Percentiles rank a stretch among this genome's conserved stretches.
Conservation (phyloP, 2,113 vertebrate species). For the Vombatus ursinus region DNA sequence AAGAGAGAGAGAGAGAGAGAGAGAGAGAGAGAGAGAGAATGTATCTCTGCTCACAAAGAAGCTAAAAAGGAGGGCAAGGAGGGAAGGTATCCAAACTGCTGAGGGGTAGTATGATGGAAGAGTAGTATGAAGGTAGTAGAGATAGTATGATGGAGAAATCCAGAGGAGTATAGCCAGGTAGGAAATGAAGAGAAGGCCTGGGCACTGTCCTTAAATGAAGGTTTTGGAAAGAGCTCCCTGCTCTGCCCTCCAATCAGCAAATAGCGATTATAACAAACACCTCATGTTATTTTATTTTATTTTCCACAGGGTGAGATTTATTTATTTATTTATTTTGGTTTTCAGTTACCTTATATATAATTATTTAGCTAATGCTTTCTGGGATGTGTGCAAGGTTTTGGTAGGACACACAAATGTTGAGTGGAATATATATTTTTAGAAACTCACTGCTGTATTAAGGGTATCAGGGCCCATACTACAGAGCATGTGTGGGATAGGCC, state of each 20-base stretch:
- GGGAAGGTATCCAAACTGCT: neutral
- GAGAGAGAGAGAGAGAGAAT: no score
- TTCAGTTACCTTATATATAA: neutral
- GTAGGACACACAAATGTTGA: neutral
- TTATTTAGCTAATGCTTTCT: neutral
- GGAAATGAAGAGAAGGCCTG: neutral
- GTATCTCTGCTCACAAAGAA: neutral
- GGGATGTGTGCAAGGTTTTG: neutral
- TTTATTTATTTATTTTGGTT: neutral
- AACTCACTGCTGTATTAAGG: neutral
- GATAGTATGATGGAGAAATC: neutral
- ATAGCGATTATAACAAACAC: neutral
- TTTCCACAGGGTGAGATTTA: neutral
- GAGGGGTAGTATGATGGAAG: neutral
- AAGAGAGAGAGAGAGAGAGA: no score
- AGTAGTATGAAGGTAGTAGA: no score
- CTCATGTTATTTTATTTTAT: neutral
- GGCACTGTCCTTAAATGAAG: neutral
- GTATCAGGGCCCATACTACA: neutral
- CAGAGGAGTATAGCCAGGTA: neutral
- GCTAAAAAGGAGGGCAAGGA: neutral
- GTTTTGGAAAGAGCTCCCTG: neutral
- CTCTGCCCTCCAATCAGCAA: neutral
- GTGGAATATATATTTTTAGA: neutral
- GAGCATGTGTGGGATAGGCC: neutral